phyloP scores from a whole-genome alignment of 2,113 vertebrate genomes.

The Amblyornis subalaris region DNA sequence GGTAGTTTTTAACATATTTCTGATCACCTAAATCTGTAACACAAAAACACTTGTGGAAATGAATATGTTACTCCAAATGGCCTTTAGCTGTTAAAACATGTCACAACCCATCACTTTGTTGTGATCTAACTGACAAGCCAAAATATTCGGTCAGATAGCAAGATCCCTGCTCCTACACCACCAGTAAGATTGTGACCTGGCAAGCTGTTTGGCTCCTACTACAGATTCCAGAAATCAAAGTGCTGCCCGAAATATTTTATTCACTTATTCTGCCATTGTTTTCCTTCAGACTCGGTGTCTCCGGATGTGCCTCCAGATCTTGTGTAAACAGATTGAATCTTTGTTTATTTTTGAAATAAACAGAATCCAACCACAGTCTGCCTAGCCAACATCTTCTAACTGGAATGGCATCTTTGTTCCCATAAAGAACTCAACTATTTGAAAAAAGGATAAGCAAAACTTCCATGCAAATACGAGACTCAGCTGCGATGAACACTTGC shows the following conservation, averaged over 20 bases:
- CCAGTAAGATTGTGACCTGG: background rate
- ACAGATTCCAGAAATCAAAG: background rate
- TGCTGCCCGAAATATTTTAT: background rate
- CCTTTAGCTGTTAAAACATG: background rate
- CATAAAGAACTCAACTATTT: background rate
- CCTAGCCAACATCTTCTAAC: background rate
- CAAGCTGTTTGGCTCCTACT: background rate
- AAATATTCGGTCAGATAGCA: background rate
- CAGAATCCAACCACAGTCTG: background rate
- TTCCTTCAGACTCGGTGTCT: background rate
- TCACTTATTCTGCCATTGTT: background rate
- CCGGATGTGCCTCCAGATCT: background rate
- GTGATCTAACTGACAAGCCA: background rate
- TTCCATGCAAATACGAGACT: background rate
- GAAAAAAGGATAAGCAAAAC: background rate
- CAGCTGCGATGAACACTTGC: background rate
- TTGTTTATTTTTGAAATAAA: constrained; percentile 19
- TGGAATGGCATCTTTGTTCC: background rate
- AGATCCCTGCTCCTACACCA: background rate
- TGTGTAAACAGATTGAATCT: background rate
- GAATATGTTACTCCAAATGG: background rate
- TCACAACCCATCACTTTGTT: background rate
- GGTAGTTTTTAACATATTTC: background rate
- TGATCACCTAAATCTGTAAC: background rate
- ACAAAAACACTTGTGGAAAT: too few species aligned